Evolutionary conservation across 2,888 invertebrate species (phyloP), one percentile per base, ranked within the genome.

Genomic region (Himalopsyche kuldschensis): DNA sequence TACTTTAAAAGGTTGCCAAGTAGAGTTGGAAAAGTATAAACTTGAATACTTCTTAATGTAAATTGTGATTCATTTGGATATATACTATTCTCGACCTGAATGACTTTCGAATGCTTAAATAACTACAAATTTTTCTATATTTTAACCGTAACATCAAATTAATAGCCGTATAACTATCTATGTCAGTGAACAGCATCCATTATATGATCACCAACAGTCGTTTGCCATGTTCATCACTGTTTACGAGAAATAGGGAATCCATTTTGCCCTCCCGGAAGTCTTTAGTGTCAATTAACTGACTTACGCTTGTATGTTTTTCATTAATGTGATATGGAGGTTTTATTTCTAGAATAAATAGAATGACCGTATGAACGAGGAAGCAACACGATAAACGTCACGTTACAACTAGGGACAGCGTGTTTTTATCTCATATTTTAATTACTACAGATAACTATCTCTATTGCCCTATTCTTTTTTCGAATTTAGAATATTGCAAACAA

Each of bases 211-310:
- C 47, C 24, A 75, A 75, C 80, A 75, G 80, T 69, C 63, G 55
- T 79, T 69, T 31, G 47, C 41, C 69, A 31, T n/a, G 32, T 41
- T 41, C 76, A 41, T 55, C 24, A 55, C 24, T 55, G n/a, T 55
- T 55, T 55, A 55, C 24, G 55, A 55, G 55, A 20, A 55, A 20
- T n/a, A 20, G 20, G n/a, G 55, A 55, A 55, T 55, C 24, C n/a
- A 55, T 55, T 47, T 55, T 81, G 78, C 78, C 20, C 55, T 75
- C 75, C 30, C 82, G 82, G 82, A 82, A 35, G 82, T 63, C 31
- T 82, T 78, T 82, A 79, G 75, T 75, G 79, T 82, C 82, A 82
- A 82, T 82, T 82, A 82, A 20, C 41, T 41, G 15, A 41, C 78
- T 27, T 69, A 35, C n/a, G n/a, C 63, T 31, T 41, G 15, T 41